Base-by-base conservation (phyloP, 2,113 vertebrate species). In the Picathartes gymnocephalus region DNA sequence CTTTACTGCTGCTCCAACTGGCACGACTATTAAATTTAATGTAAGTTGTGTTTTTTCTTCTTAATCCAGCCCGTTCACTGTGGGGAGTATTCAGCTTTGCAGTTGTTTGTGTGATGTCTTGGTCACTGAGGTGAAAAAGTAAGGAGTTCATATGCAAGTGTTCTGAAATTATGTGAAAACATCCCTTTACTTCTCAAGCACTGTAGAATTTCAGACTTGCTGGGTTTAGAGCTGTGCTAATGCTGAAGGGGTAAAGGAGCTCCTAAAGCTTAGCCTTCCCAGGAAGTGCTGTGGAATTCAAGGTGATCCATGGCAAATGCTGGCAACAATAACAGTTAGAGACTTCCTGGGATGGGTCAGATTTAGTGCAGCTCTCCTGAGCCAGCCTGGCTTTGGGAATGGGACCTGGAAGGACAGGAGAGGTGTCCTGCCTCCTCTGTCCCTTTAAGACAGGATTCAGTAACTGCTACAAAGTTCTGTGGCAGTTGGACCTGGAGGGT, bases 21-120 rank as follows among this genome's bases (percentile, higher is more conserved):
- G 99, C 82, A 99, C 99, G 0, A 99, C 99, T 1, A 98, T 99
- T 28, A 99, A 99, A 61, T 99, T 99, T 92, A 99, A 99, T 7
- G 99, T 99, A 97, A 97, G 98, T 98, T 50, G 39, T 85, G 17
- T 4, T 14, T 87, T 14, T 85, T 18, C 37, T 54, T 39, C 78
- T 25, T 15, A 10, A 8, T 42, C 21, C 7, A 58, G 28, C 70
- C 39, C 2, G 0, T 51, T 39, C 33, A 1, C 10, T 27, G 13
- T 9, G 24, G 44, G 39, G 54, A 18, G 14, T 5, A 1, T 11
- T 31, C 6, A 1, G 2, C 50, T 31, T 19, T 33, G 39, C 22
- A 31, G 8, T 54, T 61, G 7, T 30, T 22, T 22, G 11, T 35
- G 33, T 50, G 4, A 15, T 61, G n/a, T 28, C 4, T 20, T 64